Base-by-base conservation (phyloP, 2,113 vertebrate genomes). In the Nothobranchius furzeri region DNA sequence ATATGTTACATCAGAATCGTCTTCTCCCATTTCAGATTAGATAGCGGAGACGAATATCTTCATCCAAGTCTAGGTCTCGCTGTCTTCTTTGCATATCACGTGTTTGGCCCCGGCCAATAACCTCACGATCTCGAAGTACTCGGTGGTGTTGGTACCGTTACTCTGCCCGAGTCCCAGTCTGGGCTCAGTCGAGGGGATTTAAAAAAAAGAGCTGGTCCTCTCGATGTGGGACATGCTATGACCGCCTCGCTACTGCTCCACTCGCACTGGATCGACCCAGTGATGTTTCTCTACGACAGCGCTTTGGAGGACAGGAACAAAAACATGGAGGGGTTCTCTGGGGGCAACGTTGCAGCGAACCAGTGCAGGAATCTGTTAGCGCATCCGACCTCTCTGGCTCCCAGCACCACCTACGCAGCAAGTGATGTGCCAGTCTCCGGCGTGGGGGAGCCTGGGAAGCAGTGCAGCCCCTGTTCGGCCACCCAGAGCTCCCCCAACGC, bases 271-370 rank as follows among this genome's bases (percentile, higher is more conserved):
- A 95, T 96, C 92, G 97, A 98, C 94, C 96, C 96, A 91, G 94
- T 98, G 93, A 98, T 99, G 97, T 99, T 98, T 75, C 95, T 99
- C 84, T 98, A 98, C 94, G 97, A 98, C 94, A 95, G 94, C 94
- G 91, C 94, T 85, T 90, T 96, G 93, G 95, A 96, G 88, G 95
- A 96, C 71, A 94, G 96, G 90, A 96, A 92, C 93, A 98, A 98
- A 93, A 98, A 95, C 93, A 98, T 99, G 96, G 96, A 98, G 83
- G 95, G 94, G 76, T 95, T 95, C 87, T 93, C 92, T 79, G 94
- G 94, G 87, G 93, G 94, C 81, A 97, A 96, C 91, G 96, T 96
- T 71, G 94, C 96, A 17, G 93, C 93, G 75, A 98, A 94, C 90
- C 97, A 98, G 89, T 98, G 97, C 94, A 93, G 97, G 91, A 98